Base-by-base conservation (phyloP, 2,113 vertebrate species). In the Gasterosteus nipponicus region DNA sequence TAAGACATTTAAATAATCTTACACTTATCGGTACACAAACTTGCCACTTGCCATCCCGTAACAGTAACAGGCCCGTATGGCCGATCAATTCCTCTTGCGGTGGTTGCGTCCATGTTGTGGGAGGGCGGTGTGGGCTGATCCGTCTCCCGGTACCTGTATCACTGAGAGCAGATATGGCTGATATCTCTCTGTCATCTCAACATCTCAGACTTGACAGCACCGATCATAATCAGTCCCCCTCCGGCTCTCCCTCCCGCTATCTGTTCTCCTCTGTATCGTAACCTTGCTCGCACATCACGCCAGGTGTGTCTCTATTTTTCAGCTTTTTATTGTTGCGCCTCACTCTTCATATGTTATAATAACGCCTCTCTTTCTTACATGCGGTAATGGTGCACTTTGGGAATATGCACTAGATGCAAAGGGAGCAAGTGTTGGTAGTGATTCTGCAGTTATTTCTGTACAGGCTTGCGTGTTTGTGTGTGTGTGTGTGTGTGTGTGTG, bases 151-250 rank as follows among this genome's bases (percentile, higher is more conserved):
- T 81, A 78, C 87, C 81, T 90, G 72, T 81, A 83, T 88, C 81
- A 85, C 73, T 54, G 75, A 73, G 84, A 86, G 74, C 73, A 80
- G 88, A 88, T 89, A 77, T 72, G 78, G 78, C 80, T 83, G 86
- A 87, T 92, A 84, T 89, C 81, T 89, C 81, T 61, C 77, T 78
- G 88, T 91, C 88, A 90, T 90, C 83, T 89, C 80, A 90, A 77
- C 85, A 89, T 89, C 88, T 91, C 90, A 79, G 85, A 86, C 75
- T 75, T 90, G 89, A 91, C 88, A 89, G 78, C 68, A 67, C 72
- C 53, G 86, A 93, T 92, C 76, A 89, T 79, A 86, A 90, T 89
- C 88, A 83, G 72, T 71, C 72, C 56, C 84, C 85, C 75, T 76
- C 69, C 47, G 33, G 86, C 83, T 88, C 67, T 64, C 58, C 61